Percentiles rank a stretch among this genome's conserved stretches.
phyloP scores from a whole-genome alignment of 2,113 vertebrate genomes.

The Colaptes auratus region DNA sequence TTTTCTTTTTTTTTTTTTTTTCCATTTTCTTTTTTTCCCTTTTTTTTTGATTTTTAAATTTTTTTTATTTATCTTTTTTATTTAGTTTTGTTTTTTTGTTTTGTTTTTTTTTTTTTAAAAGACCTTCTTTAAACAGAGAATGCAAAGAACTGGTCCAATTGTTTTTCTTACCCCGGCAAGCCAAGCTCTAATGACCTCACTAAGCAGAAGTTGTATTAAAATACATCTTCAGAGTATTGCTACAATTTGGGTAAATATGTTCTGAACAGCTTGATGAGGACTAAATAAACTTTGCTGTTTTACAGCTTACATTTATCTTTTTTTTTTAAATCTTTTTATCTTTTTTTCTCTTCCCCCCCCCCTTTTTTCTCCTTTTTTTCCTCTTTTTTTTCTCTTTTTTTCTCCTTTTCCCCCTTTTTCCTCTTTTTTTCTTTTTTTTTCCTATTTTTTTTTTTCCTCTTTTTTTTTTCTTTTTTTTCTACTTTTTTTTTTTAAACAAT shows the following conservation, averaged over 20 bases:
- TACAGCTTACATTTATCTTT: slow-evolving; percentile 69
- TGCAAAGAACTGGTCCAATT: slow-evolving; percentile 74
- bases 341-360: too few relatives aligned
- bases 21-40: not conserved
- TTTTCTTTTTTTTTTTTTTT: not conserved
- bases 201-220: slow-evolving; percentile 76
- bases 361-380: slow-evolving; percentile 33
- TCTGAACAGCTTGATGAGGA: slow-evolving; percentile 73
- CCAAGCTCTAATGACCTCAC: slow-evolving; percentile 83
- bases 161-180: slow-evolving; percentile 74
- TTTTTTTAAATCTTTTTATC: slow-evolving; percentile 61
- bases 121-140: slow-evolving; percentile 75
- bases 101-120: slow-evolving; percentile 67
- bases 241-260: slow-evolving; percentile 76
- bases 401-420: too few relatives aligned
- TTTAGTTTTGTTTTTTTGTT: not conserved
- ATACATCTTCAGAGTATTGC: slow-evolving; percentile 77
- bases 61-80: not conserved
- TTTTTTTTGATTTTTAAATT: slow-evolving; percentile 52
- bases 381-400: slow-evolving; percentile 31
- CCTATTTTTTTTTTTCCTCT: too few relatives aligned
- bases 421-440: too few relatives aligned
- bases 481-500: slow-evolving; percentile 58
- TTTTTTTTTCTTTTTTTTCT: slow-evolving; percentile 50
- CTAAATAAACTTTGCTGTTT: slow-evolving; percentile 77